Evolutionary conservation across 2,113 vertebrate genomes (phyloP), one percentile per base, ranked within the genome.

Genomic region (Planiliza haematocheilus): DNA sequence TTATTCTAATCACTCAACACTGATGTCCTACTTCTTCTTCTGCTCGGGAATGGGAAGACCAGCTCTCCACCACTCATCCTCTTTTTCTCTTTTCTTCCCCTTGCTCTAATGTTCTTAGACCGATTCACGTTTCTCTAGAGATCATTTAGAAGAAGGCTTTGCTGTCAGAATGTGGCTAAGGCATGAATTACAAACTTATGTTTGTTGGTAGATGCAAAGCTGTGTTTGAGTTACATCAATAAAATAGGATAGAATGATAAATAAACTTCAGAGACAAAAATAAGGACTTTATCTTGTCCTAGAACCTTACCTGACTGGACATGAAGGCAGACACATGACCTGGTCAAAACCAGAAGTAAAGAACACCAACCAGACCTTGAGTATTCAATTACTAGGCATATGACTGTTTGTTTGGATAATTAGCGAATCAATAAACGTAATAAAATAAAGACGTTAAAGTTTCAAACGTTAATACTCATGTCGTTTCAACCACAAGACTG

Each of bases 1-100:
- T 84, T 87, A 30, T 84, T 84, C 57, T 39, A 80, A 86, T 88
- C 80, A 70, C 62, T 88, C 86, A 90, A 1, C 88, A 5, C 39
- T 61, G 84, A 86, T 90, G 82, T 86, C 74, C 77, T 18, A 11
- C 79, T 71, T 67, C 82, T 77, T 65, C 71, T 61, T 55, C 61
- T 72, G 6, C 30, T 56, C 65, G 63, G 65, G 59, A 66, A 74
- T 7, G 66, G 24, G 64, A 39, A 1, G 49, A 45, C 34, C 56
- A 34, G 53, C 51, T 46, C 50, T 61, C 30, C 36, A 61, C 5
- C 9, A 14, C 4, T 53, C 51, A 34, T 65, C 59, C 21, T 61
- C 20, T 57, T 60, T 20, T 43, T 36, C 61, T 51, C 42, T 14
- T n/a, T 36, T 51, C 21, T 41, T 20, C 24, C 24, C 24, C 30